Base-by-base conservation (phyloP, 2,113 vertebrate genomes). In the Cyprinodon tularosa region DNA sequence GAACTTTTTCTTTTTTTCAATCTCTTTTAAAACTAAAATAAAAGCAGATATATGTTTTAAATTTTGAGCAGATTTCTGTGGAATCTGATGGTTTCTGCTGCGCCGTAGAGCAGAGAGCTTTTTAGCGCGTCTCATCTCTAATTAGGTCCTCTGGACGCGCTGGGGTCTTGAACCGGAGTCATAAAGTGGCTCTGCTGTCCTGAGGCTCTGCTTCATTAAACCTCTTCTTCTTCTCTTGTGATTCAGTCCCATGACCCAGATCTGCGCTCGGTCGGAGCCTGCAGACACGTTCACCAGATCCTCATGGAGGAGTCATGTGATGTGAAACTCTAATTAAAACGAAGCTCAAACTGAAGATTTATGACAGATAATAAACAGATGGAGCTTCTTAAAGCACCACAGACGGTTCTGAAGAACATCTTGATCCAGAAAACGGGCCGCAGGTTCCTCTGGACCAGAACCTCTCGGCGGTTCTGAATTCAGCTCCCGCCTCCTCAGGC, bases 231-330 rank as follows among this genome's bases (percentile, higher is more conserved):
- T 81, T 37, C 89, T 88, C 89, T 90, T 88, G 89, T 92, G 90
- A 88, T 89, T 84, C 76, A 79, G 90, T 88, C 90, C 78, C 89
- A 89, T 92, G 90, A 92, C 81, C 82, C 83, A 83, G 73, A 84
- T 87, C 50, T 63, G 57, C 20, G 78, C 72, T 82, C 68, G 20
- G 78, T 68, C 4, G 57, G 4, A 73, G 62, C 73, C 78, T 59
- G 36, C 15, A 40, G 44, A 66, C 57, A 68, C 68, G 50, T 78
- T 62, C 36, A 74, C 59, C 77, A 3, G 29, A 22, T 65, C 66
- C 69, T 67, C 3, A 10, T 45, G 12, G 20, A 57, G 48, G 20
- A 17, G 50, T 57, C 50, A 57, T 57, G 50, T 57, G 50, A 57
- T 20, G 20, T 9, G 50, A 57, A 57, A 20, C 20, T 20, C 10